These are phyloP conservation scores for Oscheius myriophilus DNA, from an alignment of 2,888 invertebrate species.

Conservation along the genomic window DNA sequence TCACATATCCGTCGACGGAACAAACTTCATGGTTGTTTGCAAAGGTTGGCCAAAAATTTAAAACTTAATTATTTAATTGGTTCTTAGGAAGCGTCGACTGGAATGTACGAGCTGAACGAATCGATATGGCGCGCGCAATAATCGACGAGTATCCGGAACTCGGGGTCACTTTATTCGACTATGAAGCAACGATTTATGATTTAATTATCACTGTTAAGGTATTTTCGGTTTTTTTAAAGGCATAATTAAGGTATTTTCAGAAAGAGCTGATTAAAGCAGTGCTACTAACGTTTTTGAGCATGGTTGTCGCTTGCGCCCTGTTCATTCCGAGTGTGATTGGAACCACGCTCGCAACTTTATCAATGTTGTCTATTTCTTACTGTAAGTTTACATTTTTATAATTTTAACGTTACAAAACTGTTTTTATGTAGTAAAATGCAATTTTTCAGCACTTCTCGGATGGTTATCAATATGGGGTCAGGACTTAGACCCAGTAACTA, in stretches of 20 bases:
- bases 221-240: not conserved
- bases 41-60: constrained; percentile 23
- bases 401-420: not conserved
- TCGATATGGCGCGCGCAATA: constrained; percentile 54
- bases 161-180: constrained; percentile 63
- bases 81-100: constrained; percentile 42
- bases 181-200: constrained; percentile 68
- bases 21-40: constrained; percentile 62
- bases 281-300: constrained; percentile 62
- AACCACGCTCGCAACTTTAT: constrained; percentile 56
- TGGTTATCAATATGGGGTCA: constrained; percentile 61
- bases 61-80: not conserved
- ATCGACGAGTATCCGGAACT: constrained; percentile 59
- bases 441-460: constrained; percentile 55
- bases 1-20: constrained; percentile 38
- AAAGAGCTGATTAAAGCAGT: constrained; percentile 64
- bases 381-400: constrained; percentile 41
- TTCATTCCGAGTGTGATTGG: constrained; percentile 60
- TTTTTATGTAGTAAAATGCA: not conserved
- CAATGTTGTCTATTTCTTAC: constrained; percentile 63
- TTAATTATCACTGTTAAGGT: constrained; percentile 66
- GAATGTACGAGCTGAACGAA: constrained; percentile 53
- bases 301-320: constrained; percentile 63
- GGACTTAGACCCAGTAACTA: constrained; percentile 63
- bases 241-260: constrained; percentile 33